Evolutionary conservation across 30 jellyfish, hydroid and myxozoan species (phyloP).

Genomic region (Morbakka virulenta): DNA sequence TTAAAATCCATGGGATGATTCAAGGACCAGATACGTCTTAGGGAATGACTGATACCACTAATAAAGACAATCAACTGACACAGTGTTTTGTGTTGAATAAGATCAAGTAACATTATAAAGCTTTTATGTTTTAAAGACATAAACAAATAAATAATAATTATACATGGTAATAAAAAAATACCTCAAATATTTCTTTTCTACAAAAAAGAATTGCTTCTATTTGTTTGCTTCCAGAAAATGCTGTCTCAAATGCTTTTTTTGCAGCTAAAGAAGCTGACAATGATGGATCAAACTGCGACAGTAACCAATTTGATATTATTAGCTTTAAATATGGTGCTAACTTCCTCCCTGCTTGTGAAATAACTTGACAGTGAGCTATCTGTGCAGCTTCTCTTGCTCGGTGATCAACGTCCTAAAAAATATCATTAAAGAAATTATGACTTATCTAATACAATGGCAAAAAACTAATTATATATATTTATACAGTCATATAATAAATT

Average conservation of each 20-base stretch:
- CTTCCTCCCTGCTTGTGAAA: conserved; percentile 58
- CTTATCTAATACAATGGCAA: too few species aligned
- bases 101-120: too few species aligned
- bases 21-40: too few species aligned
- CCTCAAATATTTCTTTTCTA: conserved; percentile 62
- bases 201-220: conserved; percentile 71
- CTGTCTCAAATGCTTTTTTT: conserved; percentile 49
- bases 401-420: conserved; percentile 84
- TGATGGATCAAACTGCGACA: conserved; percentile 64
- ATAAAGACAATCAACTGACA: too few species aligned
- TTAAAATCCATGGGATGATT: too few species aligned
- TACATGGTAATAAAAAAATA: neutral
- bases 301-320: conserved; percentile 57
- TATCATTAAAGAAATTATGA: too few species aligned
- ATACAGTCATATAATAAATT: too few species aligned
- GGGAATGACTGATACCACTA: too few species aligned
- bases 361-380: conserved; percentile 60
- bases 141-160: neutral
- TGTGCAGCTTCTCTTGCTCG: conserved; percentile 85
- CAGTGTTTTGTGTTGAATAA: too few species aligned
- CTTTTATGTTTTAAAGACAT: too few species aligned
- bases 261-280: conserved; percentile 71
- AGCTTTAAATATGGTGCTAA: conserved; percentile 80
- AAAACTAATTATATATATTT: too few species aligned
- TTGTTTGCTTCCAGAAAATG: conserved; percentile 62